Evolutionary conservation across 2,113 vertebrate genomes (phyloP).

Genomic region (Aphyosemion australe): DNA sequence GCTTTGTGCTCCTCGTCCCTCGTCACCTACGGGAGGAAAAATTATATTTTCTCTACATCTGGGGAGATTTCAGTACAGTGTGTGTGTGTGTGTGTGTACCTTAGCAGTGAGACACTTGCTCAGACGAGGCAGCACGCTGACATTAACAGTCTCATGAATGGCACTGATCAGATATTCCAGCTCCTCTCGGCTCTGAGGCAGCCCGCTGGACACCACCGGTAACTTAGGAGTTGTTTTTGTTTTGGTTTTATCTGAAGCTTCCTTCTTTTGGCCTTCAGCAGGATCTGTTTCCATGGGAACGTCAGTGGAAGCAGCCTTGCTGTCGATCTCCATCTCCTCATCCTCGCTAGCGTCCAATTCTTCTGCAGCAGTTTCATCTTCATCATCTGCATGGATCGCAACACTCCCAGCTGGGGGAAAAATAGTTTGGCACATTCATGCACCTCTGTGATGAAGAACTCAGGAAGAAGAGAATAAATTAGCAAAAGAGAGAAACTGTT

Average conservation of each 20-base stretch:
- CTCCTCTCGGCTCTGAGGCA: slow-evolving; percentile 86
- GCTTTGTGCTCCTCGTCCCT: slow-evolving; percentile 93
- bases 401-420: slow-evolving; percentile 13
- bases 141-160: slow-evolving; percentile 85
- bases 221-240: slow-evolving; percentile 3
- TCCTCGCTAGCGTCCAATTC: slow-evolving; percentile 77
- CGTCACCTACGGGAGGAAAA: slow-evolving; percentile 79
- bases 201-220: slow-evolving; percentile 64
- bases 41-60: not conserved
- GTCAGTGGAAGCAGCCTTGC: not conserved
- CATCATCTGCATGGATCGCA: slow-evolving; percentile 26
- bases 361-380: slow-evolving; percentile 41
- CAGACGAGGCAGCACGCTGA: slow-evolving; percentile 88
- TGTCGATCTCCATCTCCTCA: slow-evolving; percentile 59
- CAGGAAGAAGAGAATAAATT: not conserved
- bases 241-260: not conserved
- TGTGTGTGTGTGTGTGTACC: slow-evolving; percentile 69
- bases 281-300: slow-evolving; percentile 72
- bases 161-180: slow-evolving; percentile 83
- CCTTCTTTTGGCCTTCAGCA: slow-evolving; percentile 6
- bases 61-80: not conserved
- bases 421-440: not conserved
- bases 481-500: not conserved
- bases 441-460: not conserved
- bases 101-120: slow-evolving; percentile 91